These are phyloP conservation scores for Camponotus fellah DNA, from an alignment of 2,888 invertebrate genomes.

Conservation along the genomic window DNA sequence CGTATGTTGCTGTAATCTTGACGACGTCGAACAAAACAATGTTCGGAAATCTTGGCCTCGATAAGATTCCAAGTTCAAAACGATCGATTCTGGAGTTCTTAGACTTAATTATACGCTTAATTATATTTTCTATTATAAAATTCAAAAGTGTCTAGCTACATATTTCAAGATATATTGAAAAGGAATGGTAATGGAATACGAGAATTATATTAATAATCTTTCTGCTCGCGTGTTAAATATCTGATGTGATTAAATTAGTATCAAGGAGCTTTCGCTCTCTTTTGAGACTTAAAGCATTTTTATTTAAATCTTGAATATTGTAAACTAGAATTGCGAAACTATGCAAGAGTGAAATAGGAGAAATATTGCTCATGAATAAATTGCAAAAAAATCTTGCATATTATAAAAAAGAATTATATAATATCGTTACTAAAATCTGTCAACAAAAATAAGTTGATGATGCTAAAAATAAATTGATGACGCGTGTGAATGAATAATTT, in stretches of 20 bases:
- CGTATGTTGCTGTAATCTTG: slow-evolving; percentile 19
- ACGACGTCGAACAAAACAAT: slow-evolving; percentile 25
- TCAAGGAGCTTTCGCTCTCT: neutral
- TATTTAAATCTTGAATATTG: neutral
- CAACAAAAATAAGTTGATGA: slow-evolving; percentile 19
- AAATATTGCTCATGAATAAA: slow-evolving; percentile 12
- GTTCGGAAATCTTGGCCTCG: neutral
- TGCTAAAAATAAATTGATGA: neutral
- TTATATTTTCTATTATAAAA: neutral
- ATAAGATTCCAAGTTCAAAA: neutral
- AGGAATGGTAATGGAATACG: neutral
- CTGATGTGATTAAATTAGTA: neutral
- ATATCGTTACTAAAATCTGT: neutral
- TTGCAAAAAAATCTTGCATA: neutral
- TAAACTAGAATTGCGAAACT: neutral
- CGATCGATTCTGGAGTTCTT: neutral
- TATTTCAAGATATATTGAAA: neutral
- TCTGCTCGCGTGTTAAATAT: neutral
- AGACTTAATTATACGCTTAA: neutral
- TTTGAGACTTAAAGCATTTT: neutral
- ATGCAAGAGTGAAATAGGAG: neutral
- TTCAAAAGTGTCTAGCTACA: neutral
- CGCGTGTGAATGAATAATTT: neutral
- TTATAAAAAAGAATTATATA: neutral
- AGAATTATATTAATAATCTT: neutral